Evolutionary conservation across 2,797 vertebrate genomes (phyloP).

Genomic region (Enoplosus armatus): DNA sequence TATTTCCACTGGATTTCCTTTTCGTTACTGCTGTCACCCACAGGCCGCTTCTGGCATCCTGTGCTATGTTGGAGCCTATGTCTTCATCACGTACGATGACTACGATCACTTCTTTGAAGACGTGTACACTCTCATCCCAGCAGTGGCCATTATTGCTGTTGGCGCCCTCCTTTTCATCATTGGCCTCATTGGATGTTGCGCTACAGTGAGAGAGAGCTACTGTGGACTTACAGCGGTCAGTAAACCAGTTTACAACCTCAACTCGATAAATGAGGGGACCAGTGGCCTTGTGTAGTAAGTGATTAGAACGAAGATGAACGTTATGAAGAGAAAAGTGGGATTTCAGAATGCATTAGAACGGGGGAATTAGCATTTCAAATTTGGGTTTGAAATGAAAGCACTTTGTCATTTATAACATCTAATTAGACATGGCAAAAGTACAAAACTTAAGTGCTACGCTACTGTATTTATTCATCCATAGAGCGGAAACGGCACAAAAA

Average conservation of each 20-base stretch:
- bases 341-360: background rate
- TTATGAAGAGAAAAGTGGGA: background rate
- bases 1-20: too few species aligned
- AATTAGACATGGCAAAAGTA: background rate
- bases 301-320: background rate
- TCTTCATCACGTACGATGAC: slow-evolving; percentile 97
- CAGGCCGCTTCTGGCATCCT: slow-evolving; percentile 97
- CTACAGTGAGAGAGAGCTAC: slow-evolving; percentile 94
- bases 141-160: slow-evolving; percentile 93
- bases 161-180: slow-evolving; percentile 96
- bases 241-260: slow-evolving; percentile 19
- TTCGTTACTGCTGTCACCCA: slow-evolving; percentile 18
- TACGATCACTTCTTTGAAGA: slow-evolving; percentile 98
- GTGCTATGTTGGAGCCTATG: slow-evolving; percentile 96
- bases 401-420: background rate
- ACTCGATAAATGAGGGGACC: background rate
- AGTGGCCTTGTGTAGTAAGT: background rate
- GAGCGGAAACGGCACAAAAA: background rate
- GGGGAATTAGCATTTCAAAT: background rate
- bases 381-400: background rate
- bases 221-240: slow-evolving; percentile 94
- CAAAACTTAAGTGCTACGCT: too few species aligned
- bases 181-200: slow-evolving; percentile 96
- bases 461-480: background rate
- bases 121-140: slow-evolving; percentile 95